Evolutionary conservation across 2,888 invertebrate genomes (phyloP).

Genomic region (Pyrrhosoma nymphula): DNA sequence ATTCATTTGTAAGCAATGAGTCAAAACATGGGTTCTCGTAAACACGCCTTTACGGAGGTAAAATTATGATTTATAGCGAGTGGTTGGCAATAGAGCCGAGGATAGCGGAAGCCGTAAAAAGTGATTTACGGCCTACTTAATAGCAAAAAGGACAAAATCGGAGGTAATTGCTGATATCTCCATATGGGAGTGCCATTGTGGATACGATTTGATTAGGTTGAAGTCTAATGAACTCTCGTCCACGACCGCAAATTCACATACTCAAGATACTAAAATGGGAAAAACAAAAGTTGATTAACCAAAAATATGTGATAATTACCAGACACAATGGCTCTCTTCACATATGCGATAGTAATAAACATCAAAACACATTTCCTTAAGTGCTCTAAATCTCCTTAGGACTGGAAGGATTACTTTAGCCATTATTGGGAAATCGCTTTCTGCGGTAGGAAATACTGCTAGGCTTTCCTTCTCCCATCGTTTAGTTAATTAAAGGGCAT

Average conservation of each 20-base stretch:
- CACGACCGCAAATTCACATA: not conserved
- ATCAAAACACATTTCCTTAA: not conserved
- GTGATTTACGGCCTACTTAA: slow-evolving; percentile 60
- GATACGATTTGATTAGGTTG: slow-evolving; percentile 26
- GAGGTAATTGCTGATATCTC: slow-evolving; percentile 60
- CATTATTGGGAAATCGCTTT: not conserved
- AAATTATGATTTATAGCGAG: slow-evolving; percentile 64
- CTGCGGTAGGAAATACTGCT: too few relatives aligned
- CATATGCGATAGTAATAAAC: not conserved
- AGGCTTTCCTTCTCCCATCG: too few relatives aligned
- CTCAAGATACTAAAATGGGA: not conserved
- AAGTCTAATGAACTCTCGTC: slow-evolving; percentile 5
- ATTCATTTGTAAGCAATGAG: slow-evolving; percentile 61
- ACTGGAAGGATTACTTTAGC: not conserved
- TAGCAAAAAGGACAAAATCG: slow-evolving; percentile 36
- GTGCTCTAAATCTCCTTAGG: not conserved
- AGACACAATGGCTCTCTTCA: not conserved
- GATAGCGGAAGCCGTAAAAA: slow-evolving; percentile 55
- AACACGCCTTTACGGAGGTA: slow-evolving; percentile 50
- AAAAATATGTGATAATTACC: not conserved
- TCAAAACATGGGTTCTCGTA: slow-evolving; percentile 55
- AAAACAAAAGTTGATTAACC: not conserved
- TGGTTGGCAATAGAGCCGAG: slow-evolving; percentile 19
- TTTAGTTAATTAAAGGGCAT: too few relatives aligned
- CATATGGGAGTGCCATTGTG: slow-evolving; percentile 44